These are phyloP conservation scores for Augochlora pura DNA, from an alignment of 1,140 invertebrate species.

Conservation along the genomic window DNA sequence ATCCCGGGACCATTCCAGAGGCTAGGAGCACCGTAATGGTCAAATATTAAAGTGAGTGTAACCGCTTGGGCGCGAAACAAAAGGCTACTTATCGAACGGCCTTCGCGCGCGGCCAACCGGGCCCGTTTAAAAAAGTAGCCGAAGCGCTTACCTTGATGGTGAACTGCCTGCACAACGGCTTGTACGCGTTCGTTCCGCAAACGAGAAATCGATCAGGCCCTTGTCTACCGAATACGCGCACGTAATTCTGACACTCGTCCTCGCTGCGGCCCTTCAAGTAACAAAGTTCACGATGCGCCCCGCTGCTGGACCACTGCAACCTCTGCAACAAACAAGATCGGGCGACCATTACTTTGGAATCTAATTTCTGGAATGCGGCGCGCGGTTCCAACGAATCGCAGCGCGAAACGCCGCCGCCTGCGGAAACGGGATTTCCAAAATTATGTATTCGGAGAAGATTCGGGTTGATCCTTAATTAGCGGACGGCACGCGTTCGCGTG, in stretches of 20 bases:
- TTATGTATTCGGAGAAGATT: neutral
- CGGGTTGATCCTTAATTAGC: too few relatives aligned
- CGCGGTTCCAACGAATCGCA: neutral
- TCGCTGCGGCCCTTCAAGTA: slow-evolving; percentile 92
- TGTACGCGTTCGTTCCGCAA: slow-evolving; percentile 98
- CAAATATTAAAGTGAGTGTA: neutral
- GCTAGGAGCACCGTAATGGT: too few relatives aligned
- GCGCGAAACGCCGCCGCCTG: neutral
- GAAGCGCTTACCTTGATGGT: slow-evolving; percentile 79
- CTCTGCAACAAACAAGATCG: slow-evolving; percentile 81
- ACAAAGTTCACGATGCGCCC: slow-evolving; percentile 91
- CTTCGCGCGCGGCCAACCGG: slow-evolving; percentile 4
- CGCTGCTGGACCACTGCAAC: slow-evolving; percentile 92
- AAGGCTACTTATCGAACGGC: slow-evolving; percentile 9
- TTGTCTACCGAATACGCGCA: slow-evolving; percentile 90
- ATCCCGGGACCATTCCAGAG: too few relatives aligned
- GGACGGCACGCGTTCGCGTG: too few relatives aligned
- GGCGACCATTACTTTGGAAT: slow-evolving; percentile 37
- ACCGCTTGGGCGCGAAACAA: neutral
- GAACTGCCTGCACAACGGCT: slow-evolving; percentile 94
- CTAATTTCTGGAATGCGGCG: slow-evolving; percentile 6
- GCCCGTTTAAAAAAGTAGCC: neutral
- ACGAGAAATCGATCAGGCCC: slow-evolving; percentile 89
- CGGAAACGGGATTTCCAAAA: slow-evolving; percentile 18
- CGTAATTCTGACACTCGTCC: slow-evolving; percentile 97